Evolutionary conservation across 2,113 vertebrate species (phyloP), one percentile per base, ranked within the genome.

Genomic region (Gasterosteus aculeatus): DNA sequence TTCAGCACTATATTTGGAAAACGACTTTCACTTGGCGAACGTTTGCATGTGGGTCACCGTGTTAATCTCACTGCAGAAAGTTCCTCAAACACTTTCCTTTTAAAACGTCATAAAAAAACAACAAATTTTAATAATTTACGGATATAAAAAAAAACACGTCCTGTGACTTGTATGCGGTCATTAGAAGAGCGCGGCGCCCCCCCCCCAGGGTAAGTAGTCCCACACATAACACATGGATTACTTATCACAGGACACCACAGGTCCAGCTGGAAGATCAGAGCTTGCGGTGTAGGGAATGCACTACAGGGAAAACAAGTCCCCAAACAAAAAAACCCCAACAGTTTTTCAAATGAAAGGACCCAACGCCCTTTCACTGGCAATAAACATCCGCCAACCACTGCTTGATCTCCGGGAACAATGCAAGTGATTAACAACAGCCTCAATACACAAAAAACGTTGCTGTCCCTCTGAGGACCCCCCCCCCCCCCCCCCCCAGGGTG

Each of bases 331-430:
- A 78, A 10, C n/a, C 59, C 33, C 33, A 75, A 68, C 60, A 80
- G 87, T 35, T 75, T 85, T 87, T 69, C 26, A 83, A 87, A 4
- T 65, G 59, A 82, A 86, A 51, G 74, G 85, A 82, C 54, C 29
- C 70, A 82, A 70, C 16, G 35, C 12, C 80, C 81, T 87, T 90
- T 88, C 84, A 82, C 77, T 87, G 68, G 81, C 70, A 90, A 76
- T 84, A 86, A 83, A 85, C 87, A 85, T 54, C 68, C 70, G 84
- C 53, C 46, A 78, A 59, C 62, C 69, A 80, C 84, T 16, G 39
- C 82, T 86, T 90, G 82, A 90, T 90, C 82, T 26, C 56, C 75
- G 14, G 6, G 26, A 88, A 91, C 90, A 90, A 90, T 80, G 57
- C 33, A 75, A 67, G 83, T 80, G 85, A 85, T 90, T 87, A 92